Base-by-base conservation (phyloP, 2,113 vertebrate species). In the Vulpes vulpes region DNA sequence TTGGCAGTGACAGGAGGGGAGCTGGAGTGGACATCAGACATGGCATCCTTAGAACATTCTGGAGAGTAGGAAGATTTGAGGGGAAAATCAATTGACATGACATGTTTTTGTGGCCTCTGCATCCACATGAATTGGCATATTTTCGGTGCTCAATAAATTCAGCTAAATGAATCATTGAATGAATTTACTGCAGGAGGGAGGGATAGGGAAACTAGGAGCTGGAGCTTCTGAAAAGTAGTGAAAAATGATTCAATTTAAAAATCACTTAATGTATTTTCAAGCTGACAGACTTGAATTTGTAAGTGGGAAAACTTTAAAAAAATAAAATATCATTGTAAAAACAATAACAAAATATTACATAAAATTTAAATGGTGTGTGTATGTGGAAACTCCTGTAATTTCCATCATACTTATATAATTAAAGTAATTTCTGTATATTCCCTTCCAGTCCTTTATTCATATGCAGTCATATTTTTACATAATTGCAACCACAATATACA, bases 401-500 rank as follows among this genome's bases (percentile, higher is more conserved):
- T 95, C 95, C 89, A 91, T 86, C 94, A 82, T 81, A 80, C 71
- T 96, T 95, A 71, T 88, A 91, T 96, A 97, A 98, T 98, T 97
- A 97, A 96, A 97, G 93, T 97, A 94, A 97, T 97, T 96, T 97
- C 84, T 98, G 59, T 92, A 81, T 92, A 88, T 96, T 90, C 94
- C 94, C 96, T 98, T 94, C 94, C 79, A 95, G 97, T 69, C 97
- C 49, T 96, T 95, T 97, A 90, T 94, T 96, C 93, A 96, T 92
- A 96, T 53, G 88, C 93, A 96, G 96, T 96, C 94, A 96, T 86
- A 97, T 96, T 98, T 98, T 98, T 96, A 98, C 94, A 94, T 97
- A 98, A 98, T 97, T 97, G 78, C 97, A 96, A 85, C 97, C 97
- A 96, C 90, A 98, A 96, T 98, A 96, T 96, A 96, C 83, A 95